Conservation (phyloP, 2,113 vertebrate species). For the Geothlypis trichas region DNA sequence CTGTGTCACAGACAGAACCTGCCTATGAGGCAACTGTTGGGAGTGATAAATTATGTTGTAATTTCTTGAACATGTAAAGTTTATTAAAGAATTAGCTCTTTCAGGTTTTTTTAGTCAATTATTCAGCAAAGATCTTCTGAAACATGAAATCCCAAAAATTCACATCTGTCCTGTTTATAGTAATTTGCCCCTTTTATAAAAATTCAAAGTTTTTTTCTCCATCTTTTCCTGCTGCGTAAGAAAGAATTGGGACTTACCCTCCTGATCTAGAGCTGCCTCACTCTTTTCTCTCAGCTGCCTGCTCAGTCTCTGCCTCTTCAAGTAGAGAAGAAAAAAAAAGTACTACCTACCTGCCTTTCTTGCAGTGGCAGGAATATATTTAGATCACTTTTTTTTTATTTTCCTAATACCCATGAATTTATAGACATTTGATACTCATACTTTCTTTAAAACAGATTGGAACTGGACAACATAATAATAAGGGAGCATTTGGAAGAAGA, state of each 20-base stretch:
- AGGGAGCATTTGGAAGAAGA: not conserved
- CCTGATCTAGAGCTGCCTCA: not conserved
- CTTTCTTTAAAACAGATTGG: not conserved
- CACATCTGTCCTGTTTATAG: not conserved
- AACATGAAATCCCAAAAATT: not conserved
- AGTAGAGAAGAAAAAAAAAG: not conserved
- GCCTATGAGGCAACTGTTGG: not conserved
- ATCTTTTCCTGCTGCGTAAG: not conserved
- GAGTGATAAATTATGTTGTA: not conserved
- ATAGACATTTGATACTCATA: not conserved
- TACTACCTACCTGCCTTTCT: not conserved
- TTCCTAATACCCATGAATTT: not conserved
- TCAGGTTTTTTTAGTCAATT: not conserved
- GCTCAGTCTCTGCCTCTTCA: not conserved
- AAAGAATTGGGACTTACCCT: not conserved
- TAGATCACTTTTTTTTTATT: not conserved
- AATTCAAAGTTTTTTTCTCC: not conserved
- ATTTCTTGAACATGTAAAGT: not conserved
- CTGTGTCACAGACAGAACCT: not conserved
- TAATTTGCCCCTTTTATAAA: not conserved
- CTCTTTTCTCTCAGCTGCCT: not conserved
- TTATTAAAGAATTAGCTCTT: not conserved
- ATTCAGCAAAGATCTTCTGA: not conserved
- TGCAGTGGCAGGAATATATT: not conserved
- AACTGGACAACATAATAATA: not conserved